Evolutionary conservation across 53 echinoderm and acorn worm species (phyloP), one percentile per base, ranked within the genome.

Genomic region (Arbacia lixula): DNA sequence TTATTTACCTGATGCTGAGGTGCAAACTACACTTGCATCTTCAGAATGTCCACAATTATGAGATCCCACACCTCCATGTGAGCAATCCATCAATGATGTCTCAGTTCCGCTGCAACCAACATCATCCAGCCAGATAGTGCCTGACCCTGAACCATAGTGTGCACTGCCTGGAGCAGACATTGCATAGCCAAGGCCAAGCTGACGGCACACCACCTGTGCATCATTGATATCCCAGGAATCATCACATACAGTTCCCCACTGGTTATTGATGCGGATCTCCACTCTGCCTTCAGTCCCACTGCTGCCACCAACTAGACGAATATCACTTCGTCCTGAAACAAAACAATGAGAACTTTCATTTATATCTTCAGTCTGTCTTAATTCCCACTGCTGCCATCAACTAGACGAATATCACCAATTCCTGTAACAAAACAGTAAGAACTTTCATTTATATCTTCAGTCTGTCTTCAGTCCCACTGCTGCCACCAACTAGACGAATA

Each of bases 221-320:
- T 74, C 74, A 20, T 34, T 74, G 32, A 53, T 14, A 33, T 74
- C 74, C 74, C 74, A 74, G 2, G 3, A 6, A n/a, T 74, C 74
- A 33, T 74, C 74, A 53, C 74, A 74, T 4, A 74, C 53, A 4
- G 74, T 73, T 3, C 73, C 53, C 73, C 73, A 73, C 20, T 73
- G 5, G 30, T 53, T 53, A 20, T 73, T 73, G 19, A 73, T 20
- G 73, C 20, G 32, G 1, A 73, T 12, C 52, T 73, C 73, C 9
- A 73, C 73, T 4, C 73, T 14, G 2, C 73, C 73, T 5, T 73
- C 73, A 8, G 1, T 53, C 30, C 30, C n/a, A 33, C 31, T 12
- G 33, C 53, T 53, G n/a, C 73, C 73, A n/a, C 34, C 53, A 24
- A 53, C 73, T 8, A 73, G 73, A 53, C 73, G 73, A 31, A 73